Base-by-base conservation (phyloP, 2,888 invertebrate genomes). In the Epistrophella euchroma region DNA sequence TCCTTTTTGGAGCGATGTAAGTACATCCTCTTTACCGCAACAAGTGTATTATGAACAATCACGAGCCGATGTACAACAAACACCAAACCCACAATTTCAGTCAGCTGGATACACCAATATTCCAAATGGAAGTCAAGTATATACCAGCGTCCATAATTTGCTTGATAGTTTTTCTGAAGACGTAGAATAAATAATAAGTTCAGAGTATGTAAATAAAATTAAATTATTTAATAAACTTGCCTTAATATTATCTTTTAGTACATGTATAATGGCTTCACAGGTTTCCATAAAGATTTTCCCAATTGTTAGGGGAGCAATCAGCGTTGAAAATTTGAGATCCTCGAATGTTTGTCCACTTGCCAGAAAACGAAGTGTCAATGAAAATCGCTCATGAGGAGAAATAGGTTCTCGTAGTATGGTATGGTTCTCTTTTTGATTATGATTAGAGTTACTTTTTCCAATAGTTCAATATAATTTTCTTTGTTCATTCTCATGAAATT, bases 361-460 rank as follows among this genome's bases (percentile, higher is more conserved):
- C 56, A 56, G 56, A n/a, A 55, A 55, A 55, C 55, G 32, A n/a
- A 55, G 55, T 55, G 28, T 55, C 55, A 55, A 28, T 28, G 28
- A 17, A 4, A 56, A 17, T 17, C 32, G n/a, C 32, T n/a, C 56
- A 32, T 56, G 56, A 17, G 56, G 56, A 32, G 32, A 56, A 32
- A 56, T 56, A 56, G 56, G n/a, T 56, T 56, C 56, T 56, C 56
- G n/a, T 28, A 56, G 17, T 32, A 17, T n/a, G n/a, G 17, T 32
- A 17, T n/a, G n/a, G 56, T 56, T 32, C 17, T 56, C 32, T n/a
- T 56, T 56, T 56, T 32, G 17, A 32, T 56, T 28, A 56, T 56
- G 4, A 56, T 35, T 35, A 35, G 32, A 35, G 32, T 56, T 56
- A 55, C 28, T 55, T 55, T 55, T 4, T 56, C 32, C 17, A 56